Conservation (phyloP, 2,113 vertebrate genomes). For the Lasiurus cinereus region DNA sequence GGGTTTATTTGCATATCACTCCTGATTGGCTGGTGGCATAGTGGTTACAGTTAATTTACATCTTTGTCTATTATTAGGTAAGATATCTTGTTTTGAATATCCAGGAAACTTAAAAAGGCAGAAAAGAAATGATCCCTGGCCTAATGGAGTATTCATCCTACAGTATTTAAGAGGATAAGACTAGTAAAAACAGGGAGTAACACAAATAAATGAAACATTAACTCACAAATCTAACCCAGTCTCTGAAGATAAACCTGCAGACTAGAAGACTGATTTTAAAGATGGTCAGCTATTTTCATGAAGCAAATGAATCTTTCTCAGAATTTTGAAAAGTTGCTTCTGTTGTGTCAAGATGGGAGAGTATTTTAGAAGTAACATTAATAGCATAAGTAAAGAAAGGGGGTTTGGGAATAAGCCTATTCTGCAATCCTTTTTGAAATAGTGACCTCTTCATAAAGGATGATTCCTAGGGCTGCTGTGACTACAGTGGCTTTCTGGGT, state of each 20-base stretch:
- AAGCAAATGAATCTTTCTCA: background rate
- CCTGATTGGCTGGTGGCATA: too few relatives aligned
- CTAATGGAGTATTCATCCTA: background rate
- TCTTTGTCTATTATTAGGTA: too few relatives aligned
- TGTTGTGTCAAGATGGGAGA: background rate
- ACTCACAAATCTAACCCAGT: background rate
- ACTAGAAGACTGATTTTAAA: background rate
- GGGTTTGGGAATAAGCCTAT: background rate
- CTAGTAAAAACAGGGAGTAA: background rate
- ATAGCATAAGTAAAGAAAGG: background rate
- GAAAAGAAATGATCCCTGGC: background rate
- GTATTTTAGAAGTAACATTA: slow-evolving; percentile 15
- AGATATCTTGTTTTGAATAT: background rate
- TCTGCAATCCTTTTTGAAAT: background rate
- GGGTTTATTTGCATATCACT: too few relatives aligned
- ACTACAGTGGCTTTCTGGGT: background rate
- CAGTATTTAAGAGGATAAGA: background rate
- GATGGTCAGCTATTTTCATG: background rate
- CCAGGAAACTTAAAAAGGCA: background rate
- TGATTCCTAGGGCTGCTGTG: background rate
- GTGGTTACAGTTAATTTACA: too few relatives aligned
- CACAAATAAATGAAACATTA: slow-evolving; percentile 26
- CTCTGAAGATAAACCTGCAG: background rate
- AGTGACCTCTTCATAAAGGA: background rate
- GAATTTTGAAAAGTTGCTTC: background rate